Evolutionary conservation across 2,888 invertebrate genomes (phyloP).

Genomic region (Vandiemenella viatica): DNA sequence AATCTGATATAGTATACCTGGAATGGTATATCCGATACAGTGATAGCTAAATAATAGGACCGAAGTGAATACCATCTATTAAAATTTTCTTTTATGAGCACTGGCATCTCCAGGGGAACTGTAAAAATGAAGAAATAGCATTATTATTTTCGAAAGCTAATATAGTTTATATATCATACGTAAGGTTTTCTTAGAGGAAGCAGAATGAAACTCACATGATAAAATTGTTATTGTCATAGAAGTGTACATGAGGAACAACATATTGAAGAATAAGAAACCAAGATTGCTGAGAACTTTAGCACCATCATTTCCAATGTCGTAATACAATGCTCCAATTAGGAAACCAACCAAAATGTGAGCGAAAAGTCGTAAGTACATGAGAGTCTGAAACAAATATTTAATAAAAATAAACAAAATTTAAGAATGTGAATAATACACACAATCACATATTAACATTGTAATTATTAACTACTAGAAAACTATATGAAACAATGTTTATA

Average conservation of each 20-base stretch:
- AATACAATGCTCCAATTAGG: constrained; percentile 87
- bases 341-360: constrained; percentile 88
- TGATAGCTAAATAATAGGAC: constrained; percentile 89
- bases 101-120: constrained; percentile 94
- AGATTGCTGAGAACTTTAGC: constrained; percentile 91
- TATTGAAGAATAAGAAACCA: constrained; percentile 94
- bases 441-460: neutral
- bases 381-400: constrained; percentile 54
- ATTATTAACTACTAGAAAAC: constrained; percentile 5
- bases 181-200: too few relatives aligned
- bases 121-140: constrained; percentile 20
- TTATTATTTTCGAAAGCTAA: too few relatives aligned
- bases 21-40: constrained; percentile 93
- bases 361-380: constrained; percentile 86
- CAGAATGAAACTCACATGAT: constrained; percentile 58
- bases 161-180: too few relatives aligned
- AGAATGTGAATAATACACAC: neutral
- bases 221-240: constrained; percentile 98
- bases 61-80: constrained; percentile 94
- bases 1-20: too few relatives aligned
- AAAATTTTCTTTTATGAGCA: constrained; percentile 84
- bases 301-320: constrained; percentile 90
- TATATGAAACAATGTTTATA: constrained; percentile 3
- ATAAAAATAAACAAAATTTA: constrained; percentile 7
- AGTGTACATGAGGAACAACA: constrained; percentile 97